These are phyloP conservation scores for Daktulosphaira vitifoliae DNA, from an alignment of 1,140 invertebrate species.

Conservation along the genomic window DNA sequence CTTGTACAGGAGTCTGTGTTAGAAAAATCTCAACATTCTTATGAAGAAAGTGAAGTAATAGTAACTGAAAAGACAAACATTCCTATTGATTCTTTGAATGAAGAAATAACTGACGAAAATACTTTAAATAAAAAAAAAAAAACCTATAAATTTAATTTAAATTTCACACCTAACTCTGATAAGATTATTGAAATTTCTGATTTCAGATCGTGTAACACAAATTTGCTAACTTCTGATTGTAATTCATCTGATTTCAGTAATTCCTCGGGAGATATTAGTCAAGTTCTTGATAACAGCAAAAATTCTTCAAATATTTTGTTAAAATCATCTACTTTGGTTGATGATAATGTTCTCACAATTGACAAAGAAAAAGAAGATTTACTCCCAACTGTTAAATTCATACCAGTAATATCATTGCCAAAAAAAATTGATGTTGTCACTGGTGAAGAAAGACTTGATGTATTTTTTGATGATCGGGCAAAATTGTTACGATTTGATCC, in stretches of 20 bases:
- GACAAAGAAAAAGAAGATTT: constrained; percentile 52
- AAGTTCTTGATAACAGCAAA: constrained; percentile 35
- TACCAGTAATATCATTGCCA: constrained; percentile 65
- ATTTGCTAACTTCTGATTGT: constrained; percentile 5
- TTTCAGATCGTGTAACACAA: constrained; percentile 24
- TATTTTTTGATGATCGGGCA: constrained; percentile 59
- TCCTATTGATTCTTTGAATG: no score
- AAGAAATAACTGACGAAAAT: constrained; percentile 38
- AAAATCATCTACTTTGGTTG: neutral
- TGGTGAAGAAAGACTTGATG: constrained; percentile 48
- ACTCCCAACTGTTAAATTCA: constrained; percentile 63
- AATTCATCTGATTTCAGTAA: constrained; percentile 37
- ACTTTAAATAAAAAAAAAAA: no score
- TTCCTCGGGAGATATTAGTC: constrained; percentile 37
- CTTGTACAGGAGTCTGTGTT: no score
- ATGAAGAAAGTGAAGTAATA: no score
- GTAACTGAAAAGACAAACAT: no score
- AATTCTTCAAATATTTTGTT: neutral
- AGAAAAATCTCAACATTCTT: no score
- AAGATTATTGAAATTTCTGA: constrained; percentile 39
- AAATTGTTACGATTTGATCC: constrained; percentile 61
- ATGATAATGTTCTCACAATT: constrained; percentile 34
- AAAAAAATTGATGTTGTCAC: constrained; percentile 67
- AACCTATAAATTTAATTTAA: no score
- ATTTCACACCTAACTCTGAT: constrained; percentile 35